Evolutionary conservation across 2,113 vertebrate species (phyloP).

Genomic region (Dasyurus viverrinus): DNA sequence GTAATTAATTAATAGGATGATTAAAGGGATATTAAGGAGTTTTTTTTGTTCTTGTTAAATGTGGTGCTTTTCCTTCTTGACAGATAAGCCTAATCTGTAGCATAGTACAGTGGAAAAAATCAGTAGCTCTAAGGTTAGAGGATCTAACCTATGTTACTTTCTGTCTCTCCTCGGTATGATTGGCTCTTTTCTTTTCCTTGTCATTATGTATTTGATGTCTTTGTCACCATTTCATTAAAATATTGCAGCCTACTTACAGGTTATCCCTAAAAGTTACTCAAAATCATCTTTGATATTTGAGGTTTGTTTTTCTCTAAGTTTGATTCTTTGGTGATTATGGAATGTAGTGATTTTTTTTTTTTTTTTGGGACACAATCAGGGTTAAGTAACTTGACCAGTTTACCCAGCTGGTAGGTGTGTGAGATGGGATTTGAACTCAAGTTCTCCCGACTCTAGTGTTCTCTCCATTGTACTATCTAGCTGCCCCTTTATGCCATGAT

Average conservation of each 20-base stretch:
- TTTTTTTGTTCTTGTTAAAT: neutral
- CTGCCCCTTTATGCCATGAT: too few relatives aligned
- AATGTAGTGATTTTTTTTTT: neutral
- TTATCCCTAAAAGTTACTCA: too few relatives aligned
- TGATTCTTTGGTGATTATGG: neutral
- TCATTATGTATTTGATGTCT: too few relatives aligned
- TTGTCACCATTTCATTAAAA: too few relatives aligned
- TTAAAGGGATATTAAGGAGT: neutral
- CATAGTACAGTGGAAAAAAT: neutral
- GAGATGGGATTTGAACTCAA: too few relatives aligned
- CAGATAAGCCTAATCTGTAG: neutral
- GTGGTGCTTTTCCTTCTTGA: neutral
- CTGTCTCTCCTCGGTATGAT: neutral
- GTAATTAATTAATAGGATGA: too few relatives aligned
- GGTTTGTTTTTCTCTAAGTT: neutral
- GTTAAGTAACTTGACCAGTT: neutral
- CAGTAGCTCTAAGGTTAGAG: neutral
- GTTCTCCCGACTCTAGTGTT: too few relatives aligned
- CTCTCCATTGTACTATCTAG: too few relatives aligned
- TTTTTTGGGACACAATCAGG: neutral
- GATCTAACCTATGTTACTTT: neutral
- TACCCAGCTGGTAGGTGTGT: too few relatives aligned
- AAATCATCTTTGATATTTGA: too few relatives aligned
- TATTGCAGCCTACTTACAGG: too few relatives aligned
- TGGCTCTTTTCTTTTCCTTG: too few relatives aligned